A percentile compares a stretch with the other conserved stretches of the same genome.
Evolutionary conservation across 2,113 vertebrate species (phyloP).

Genomic region (Embiotoca jacksoni): DNA sequence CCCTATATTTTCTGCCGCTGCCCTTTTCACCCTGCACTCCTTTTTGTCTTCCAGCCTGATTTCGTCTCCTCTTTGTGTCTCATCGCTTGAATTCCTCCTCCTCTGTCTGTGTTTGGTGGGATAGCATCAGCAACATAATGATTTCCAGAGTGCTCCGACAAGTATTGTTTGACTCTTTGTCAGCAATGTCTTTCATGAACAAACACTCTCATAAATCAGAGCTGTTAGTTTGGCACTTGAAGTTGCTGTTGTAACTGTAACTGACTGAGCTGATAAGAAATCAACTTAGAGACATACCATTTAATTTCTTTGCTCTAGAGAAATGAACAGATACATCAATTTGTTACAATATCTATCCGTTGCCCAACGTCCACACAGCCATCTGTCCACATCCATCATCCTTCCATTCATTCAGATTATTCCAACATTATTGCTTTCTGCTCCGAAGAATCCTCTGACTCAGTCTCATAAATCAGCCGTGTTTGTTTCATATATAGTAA

Average conservation of each 20-base stretch:
- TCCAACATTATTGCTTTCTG: conserved; percentile 20
- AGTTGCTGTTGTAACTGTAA: background rate
- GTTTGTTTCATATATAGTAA: conserved; percentile 30
- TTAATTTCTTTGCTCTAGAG: background rate
- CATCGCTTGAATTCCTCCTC: background rate
- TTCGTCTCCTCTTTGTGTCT: background rate
- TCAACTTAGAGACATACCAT: background rate
- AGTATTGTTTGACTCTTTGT: conserved; percentile 41
- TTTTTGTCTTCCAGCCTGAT: background rate
- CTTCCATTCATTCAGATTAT: conserved; percentile 23
- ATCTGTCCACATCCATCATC: conserved; percentile 37
- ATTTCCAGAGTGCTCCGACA: conserved; percentile 49
- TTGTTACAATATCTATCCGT: conserved; percentile 3
- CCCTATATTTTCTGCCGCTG: conserved; percentile 13
- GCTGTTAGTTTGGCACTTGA: conserved; percentile 13
- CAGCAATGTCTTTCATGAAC: conserved; percentile 18
- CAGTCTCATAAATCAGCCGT: conserved; percentile 21
- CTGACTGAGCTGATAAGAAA: conserved; percentile 19
- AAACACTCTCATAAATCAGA: conserved; percentile 51
- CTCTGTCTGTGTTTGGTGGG: conserved; percentile 6
- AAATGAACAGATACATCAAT: conserved; percentile 1
- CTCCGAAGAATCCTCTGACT: background rate
- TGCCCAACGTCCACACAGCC: conserved; percentile 1
- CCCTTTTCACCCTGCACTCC: background rate
- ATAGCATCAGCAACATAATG: conserved; percentile 32